These are phyloP conservation scores for Dryadula phaetusa DNA, from an alignment of 2,888 invertebrate genomes.

Conservation along the genomic window DNA sequence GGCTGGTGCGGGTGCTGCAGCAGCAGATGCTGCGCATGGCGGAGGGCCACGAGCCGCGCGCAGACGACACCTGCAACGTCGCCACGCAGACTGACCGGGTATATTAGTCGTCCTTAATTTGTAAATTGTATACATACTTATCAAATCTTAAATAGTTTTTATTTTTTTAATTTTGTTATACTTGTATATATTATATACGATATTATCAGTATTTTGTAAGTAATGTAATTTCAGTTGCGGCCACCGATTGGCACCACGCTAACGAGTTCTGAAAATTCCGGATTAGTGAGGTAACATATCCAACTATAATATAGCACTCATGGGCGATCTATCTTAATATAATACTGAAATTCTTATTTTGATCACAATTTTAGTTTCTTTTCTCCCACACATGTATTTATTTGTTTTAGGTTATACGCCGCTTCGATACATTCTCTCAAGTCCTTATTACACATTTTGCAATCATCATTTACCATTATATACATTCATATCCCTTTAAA, in stretches of 20 bases:
- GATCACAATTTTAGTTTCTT: not conserved
- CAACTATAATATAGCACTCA: not conserved
- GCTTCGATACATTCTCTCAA: conserved; percentile 68
- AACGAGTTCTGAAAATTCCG: conserved; percentile 83
- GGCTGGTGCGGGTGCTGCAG: conserved; percentile 91
- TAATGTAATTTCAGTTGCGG: conserved; percentile 71
- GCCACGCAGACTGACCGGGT: conserved; percentile 96
- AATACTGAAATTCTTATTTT: not conserved
- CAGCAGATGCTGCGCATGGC: conserved; percentile 88
- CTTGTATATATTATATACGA: not conserved
- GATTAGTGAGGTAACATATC: conserved; percentile 79
- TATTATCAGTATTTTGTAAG: not conserved
- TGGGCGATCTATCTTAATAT: not conserved
- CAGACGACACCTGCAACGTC: conserved; percentile 88
- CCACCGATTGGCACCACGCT: conserved; percentile 77
- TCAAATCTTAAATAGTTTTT: no score
- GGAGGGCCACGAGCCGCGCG: conserved; percentile 76
- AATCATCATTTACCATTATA: conserved; percentile 64
- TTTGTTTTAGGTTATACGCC: conserved; percentile 82
- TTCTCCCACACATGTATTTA: conserved; percentile 51
- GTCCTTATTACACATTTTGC: conserved; percentile 62
- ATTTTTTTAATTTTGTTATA: no score
- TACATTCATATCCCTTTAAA: conserved; percentile 62
- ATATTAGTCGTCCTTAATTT: conserved; percentile 52
- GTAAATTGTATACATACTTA: no score